Base-by-base conservation (phyloP, 2,113 vertebrate genomes). In the Mormyrus iriodes region DNA sequence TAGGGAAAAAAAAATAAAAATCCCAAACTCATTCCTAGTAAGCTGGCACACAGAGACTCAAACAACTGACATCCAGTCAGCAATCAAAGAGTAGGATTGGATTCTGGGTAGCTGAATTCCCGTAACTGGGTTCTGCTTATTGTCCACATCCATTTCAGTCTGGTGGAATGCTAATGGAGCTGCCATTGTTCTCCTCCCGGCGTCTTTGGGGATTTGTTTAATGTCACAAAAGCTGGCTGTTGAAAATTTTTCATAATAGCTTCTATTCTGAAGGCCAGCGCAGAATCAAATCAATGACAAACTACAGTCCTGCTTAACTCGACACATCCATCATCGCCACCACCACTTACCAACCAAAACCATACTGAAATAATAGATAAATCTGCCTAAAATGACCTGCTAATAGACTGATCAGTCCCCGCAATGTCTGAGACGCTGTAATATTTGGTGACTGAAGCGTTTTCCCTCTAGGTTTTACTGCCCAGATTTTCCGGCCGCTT, bases 51-150 rank as follows among this genome's bases (percentile, higher is more conserved):
- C 42, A 6, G 79, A 48, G 19, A 48, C 9, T 48, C 19, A 84
- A 48, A 48, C 13, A 84, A 10, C 24, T n/a, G 17, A 44, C 53
- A 42, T 12, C 17, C 21, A 24, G 9, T 42, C 39, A n/a, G 55
- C 4, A 12, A 46, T 46, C 12, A 46, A 15, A 61, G 86, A 88
- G 21, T 17, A n/a, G 24, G n/a, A 69, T 1, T 44, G 27, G 87
- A 88, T 52, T 87, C 46, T 76, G 86, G 53, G 89, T 88, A 83
- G 61, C 51, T 82, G 42, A n/a, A 42, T 88, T 44, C 69, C 39
- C 88, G 48, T 24, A 53, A 84, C 82, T 65, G 88, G 73, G 85
- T 27, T 86, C 85, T 89, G 51, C 85, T 90, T 88, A 69, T 76
- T 65, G 21, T 90, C 84, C 46, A 55, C 19, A 39, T 52, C 65